Base-by-base conservation (phyloP, 2,888 invertebrate genomes). In the Epinotia brunnichana region DNA sequence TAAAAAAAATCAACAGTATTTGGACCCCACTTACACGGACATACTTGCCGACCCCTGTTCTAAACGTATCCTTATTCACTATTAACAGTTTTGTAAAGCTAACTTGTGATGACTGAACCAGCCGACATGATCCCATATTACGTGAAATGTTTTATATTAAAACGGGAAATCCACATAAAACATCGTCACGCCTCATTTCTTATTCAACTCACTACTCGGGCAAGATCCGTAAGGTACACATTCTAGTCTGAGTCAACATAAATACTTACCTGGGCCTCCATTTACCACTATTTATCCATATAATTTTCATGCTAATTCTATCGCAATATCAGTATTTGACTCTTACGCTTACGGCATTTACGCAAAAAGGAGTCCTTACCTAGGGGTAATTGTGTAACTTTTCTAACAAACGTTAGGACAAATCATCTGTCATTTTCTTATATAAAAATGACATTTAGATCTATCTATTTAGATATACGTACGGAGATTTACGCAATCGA, bases 171-270 rank as follows among this genome's bases (percentile, higher is more conserved):
- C 53, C 54, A 68, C 61, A 44, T 15, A 17, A 48, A 53, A 51
- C 61, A 15, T 24, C 7, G 71, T 67, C 56, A 67, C 72, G 48
- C 35, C 7, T 72, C 62, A 68, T 72, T 72, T 48, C 19, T 67
- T 72, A 72, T 68, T 68, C 72, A 48, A 35, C 15, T n/a, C 67
- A 35, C 67, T 41, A 19, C 9, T 13, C 21, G 17, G 54, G 4
- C 19, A 19, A 56, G 67, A 56, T 72, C 56, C 67, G 61, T 44
- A 9, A 56, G 35, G 56, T 53, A 68, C 21, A 57, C 41, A 53
- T 59, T 71, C 53, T 61, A 21, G 61, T 24, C 24, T 72, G 71
- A 72, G 44, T 72, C 72, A 68, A 48, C 61, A n/a, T n/a, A n/a
- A n/a, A n/a, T n/a, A 13, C 56, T 15, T 57, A n/a, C 29, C 21